Evolutionary conservation across 2,888 invertebrate species (phyloP).

Genomic region (Cheilosia pagana): DNA sequence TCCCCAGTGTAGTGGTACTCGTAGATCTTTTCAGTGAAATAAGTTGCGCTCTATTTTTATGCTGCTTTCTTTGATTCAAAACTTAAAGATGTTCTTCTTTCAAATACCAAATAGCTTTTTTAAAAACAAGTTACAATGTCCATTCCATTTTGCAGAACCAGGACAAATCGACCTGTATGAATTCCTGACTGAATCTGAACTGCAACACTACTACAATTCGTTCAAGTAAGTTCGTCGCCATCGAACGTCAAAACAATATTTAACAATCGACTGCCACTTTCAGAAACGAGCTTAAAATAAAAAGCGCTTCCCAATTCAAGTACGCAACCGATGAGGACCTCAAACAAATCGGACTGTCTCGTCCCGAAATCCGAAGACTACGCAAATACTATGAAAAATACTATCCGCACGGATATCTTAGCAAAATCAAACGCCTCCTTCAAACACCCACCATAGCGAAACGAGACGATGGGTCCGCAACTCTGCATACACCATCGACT

Average conservation of each 20-base stretch:
- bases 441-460: conserved; percentile 84
- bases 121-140: background rate
- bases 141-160: conserved; percentile 78
- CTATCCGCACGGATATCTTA: conserved; percentile 96
- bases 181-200: conserved; percentile 96
- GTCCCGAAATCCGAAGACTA: conserved; percentile 96
- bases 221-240: conserved; percentile 85
- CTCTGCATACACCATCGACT: conserved; percentile 60
- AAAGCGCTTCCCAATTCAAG: conserved; percentile 94
- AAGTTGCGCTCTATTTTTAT: no score
- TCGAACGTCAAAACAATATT: background rate
- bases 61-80: no score
- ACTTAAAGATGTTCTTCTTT: no score
- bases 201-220: conserved; percentile 94
- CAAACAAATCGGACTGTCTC: conserved; percentile 94
- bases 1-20: no score
- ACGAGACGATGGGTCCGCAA: conserved; percentile 79
- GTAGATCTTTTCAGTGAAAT: no score
- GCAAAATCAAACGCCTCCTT: conserved; percentile 94
- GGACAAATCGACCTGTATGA: conserved; percentile 89
- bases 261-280: conserved; percentile 77
- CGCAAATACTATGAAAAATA: conserved; percentile 97
- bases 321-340: conserved; percentile 97
- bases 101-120: no score
- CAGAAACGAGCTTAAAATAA: conserved; percentile 94